Evolutionary conservation across 2,113 vertebrate genomes (phyloP), one percentile per base, ranked within the genome.

Genomic region (Rhodinocichla rosea): DNA sequence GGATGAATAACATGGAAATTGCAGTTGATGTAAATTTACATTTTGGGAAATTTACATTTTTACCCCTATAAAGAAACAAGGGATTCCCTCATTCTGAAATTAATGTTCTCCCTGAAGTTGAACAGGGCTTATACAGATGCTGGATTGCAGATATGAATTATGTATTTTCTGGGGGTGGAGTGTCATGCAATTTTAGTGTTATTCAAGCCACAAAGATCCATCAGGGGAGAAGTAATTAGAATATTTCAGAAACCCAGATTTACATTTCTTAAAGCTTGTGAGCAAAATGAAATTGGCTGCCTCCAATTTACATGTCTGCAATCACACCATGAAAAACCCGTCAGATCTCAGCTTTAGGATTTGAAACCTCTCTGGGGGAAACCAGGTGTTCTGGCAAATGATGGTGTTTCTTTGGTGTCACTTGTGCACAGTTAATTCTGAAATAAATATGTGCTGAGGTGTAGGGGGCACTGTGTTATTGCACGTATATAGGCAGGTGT

Each of bases 31-130:
- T 2, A 57, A 91, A 92, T 92, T 77, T 89, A 53, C 77, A 37
- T 84, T 95, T 92, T 65, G 45, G 71, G 52, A 63, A 89, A 92
- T 90, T 69, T 89, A 44, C 78, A 45, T 82, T 95, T 94, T 87
- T 90, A 52, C 13, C 65, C 65, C 63, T 65, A 30, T 44, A 79
- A 95, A 92, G 89, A 89, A 93, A 87, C 55, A 78, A 95, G 93
- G 95, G 84, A 97, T 95, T 97, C 96, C 96, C 96, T 97, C 92
- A 53, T 86, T 96, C 94, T 85, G 76, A 94, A 93, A 94, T 96
- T 65, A 92, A 92, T 69, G 56, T 74, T 89, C 85, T 73, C 57
- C 62, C 55, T 91, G 67, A 94, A 96, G 65, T 53, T 82, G 78
- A 93, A 77, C 71, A 90, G 82, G 73, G 75, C 53, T 77, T 52